Evolutionary conservation across 2,113 vertebrate genomes (phyloP), one percentile per base, ranked within the genome.

Genomic region (Lophotis ruficrista): DNA sequence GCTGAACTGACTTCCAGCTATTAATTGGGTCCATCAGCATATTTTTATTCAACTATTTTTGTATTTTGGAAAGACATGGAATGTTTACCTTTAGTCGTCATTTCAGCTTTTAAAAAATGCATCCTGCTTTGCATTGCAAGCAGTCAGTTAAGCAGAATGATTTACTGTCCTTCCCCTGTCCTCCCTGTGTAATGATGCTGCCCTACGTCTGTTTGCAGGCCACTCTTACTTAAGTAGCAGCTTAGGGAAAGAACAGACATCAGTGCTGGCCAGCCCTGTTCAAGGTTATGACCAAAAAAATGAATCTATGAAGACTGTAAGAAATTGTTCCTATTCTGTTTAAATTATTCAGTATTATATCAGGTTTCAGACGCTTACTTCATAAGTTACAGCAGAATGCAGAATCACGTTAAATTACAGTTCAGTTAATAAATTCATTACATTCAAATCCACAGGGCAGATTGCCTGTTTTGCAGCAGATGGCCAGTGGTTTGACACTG

Each of bases 121-220:
- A 6, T 62, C 57, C 37, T 75, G 14, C 53, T 82, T 56, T 68
- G 45, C 51, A 28, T 9, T 61, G 37, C 56, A 72, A 66, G 27
- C 58, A 66, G 2, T 31, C 58, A 57, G n/a, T 71, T 45, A 31
- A 69, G 12, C 79, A 80, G 9, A 87, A 28, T 43, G 37, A 30
- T 38, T 54, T 38, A 11, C 33, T 56, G 23, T 16, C 28, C 31
- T n/a, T 80, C 9, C 58, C 45, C 18, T 72, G 20, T 43, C 50
- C 45, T 73, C 62, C 9, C 14, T 27, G 3, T 47, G 33, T 19
- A 6, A 14, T 28, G 21, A 15, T 57, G 7, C 0, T 0, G 7
- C 38, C 78, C 38, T 68, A 4, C 6, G 2, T 57, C 92, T 91
- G 20, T 23, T 83, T 62, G 15, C 72, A 65, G 61, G 11, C 45